A percentile compares a stretch with the other conserved stretches of the same genome.
These are phyloP conservation scores for Drosophila ustulata DNA, from an alignment of 2,888 invertebrate species.

Conservation along the genomic window DNA sequence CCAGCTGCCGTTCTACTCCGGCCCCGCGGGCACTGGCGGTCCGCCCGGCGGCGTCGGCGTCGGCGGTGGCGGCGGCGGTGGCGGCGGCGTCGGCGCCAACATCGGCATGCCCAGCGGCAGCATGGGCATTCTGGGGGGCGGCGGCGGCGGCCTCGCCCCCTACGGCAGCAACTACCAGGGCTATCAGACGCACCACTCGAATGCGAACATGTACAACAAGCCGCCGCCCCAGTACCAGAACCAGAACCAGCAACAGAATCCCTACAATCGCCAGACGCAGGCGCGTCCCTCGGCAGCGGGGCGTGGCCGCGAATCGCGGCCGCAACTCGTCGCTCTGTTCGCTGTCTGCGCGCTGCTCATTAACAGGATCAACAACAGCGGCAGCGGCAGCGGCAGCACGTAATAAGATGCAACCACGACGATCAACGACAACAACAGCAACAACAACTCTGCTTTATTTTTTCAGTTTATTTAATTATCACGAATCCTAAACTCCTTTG, in stretches of 20 bases:
- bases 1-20: constrained; percentile 82
- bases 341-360: constrained; percentile 19
- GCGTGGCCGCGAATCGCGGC: constrained; percentile 12
- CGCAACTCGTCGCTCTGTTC: constrained; percentile 5
- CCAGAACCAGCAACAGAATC: constrained; percentile 80
- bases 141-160: constrained; percentile 81
- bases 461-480: neutral
- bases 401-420: constrained; percentile 45
- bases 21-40: constrained; percentile 83
- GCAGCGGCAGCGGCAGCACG: constrained; percentile 36
- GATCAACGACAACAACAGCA: neutral
- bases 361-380: neutral
- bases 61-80: constrained; percentile 74
- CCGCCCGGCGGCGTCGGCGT: constrained; percentile 81
- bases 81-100: constrained; percentile 73
- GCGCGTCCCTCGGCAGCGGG: constrained; percentile 79
- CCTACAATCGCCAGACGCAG: constrained; percentile 84
- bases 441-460: constrained; percentile 7
- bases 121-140: constrained; percentile 74
- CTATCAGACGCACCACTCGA: constrained; percentile 74
- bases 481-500: neutral
- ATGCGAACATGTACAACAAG: constrained; percentile 84
- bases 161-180: constrained; percentile 81
- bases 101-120: constrained; percentile 83
- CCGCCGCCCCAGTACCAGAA: constrained; percentile 84